Base-by-base conservation (phyloP, 2,888 invertebrate species). In the Coenonympha arcania region DNA sequence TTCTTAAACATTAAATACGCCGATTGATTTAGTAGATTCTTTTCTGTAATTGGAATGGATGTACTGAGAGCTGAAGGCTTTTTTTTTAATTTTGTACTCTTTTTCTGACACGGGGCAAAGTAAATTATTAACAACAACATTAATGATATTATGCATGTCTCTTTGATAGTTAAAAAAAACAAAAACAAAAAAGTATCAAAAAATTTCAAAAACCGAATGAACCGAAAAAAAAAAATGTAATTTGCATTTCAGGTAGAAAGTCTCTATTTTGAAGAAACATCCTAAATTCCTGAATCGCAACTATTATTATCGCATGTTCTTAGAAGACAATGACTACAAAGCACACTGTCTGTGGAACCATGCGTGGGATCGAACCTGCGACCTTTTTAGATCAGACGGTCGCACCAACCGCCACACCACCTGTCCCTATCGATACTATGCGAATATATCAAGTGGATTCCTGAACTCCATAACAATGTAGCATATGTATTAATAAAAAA, bases 261-360 rank as follows among this genome's bases (percentile, higher is more conserved):
- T 30, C 54, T 58, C 61, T 71, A 68, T 73, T 65, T n/a, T 43
- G 50, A 6, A 72, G 69, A 66, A 57, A 59, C 50, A 51, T 58
- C 57, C 74, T 61, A 22, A 31, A 26, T 48, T 42, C 58, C 61
- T 60, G 62, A 55, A 68, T 66, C 52, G 61, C 64, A 66, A 68
- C 56, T 69, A 50, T 69, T 64, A 48, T 42, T 83, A 48, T 82
- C 55, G 83, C 83, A 83, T 83, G 79, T 70, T 77, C 80, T 82
- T 80, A 80, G 80, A 78, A 81, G 80, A 71, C 64, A 54, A 66
- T 70, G 63, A 60, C 73, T 75, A 81, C 59, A 58, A 58, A 73
- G 64, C 59, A 37, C 69, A 75, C 68, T 56, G 65, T 73, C 82
- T 77, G 82, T 83, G 79, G 81, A 79, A 80, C 69, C 77, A 82